Evolutionary conservation across 2,113 vertebrate genomes (phyloP).

Genomic region (Ceuthmochares aereus): DNA sequence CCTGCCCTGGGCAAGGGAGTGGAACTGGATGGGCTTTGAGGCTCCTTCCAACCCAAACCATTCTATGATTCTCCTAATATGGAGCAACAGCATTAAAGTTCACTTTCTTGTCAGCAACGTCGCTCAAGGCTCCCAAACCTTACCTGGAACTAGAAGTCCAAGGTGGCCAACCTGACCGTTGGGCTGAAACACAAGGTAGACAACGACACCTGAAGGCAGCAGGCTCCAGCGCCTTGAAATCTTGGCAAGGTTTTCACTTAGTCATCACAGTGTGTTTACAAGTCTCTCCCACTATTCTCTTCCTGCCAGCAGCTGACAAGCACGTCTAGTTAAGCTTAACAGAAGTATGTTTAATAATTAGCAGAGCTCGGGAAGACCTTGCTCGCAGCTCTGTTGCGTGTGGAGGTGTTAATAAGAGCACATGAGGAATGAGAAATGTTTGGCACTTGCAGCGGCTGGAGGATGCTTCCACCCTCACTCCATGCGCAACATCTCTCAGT

Average conservation of each 20-base stretch:
- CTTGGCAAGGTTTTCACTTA: neutral
- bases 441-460: neutral
- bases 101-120: neutral
- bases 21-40: too few species aligned
- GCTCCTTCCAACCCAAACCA: too few species aligned
- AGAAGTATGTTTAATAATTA: conserved; percentile 53
- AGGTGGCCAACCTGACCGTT: neutral
- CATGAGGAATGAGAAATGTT: neutral
- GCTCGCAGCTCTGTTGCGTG: neutral
- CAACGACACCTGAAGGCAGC: conserved; percentile 60
- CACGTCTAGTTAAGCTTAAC: conserved; percentile 30
- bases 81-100: too few species aligned
- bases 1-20: too few species aligned
- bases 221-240: neutral
- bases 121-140: neutral
- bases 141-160: neutral
- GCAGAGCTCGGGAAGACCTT: conserved; percentile 33
- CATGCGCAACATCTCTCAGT: neutral
- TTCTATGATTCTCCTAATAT: too few species aligned
- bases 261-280: neutral
- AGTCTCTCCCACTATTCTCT: conserved; percentile 10
- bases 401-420: conserved; percentile 50
- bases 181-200: neutral
- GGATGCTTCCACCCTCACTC: neutral
- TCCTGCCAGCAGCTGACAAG: conserved; percentile 47